Base-by-base conservation (phyloP, 2,888 invertebrate genomes). In the Chrysotoxum bicinctum region DNA sequence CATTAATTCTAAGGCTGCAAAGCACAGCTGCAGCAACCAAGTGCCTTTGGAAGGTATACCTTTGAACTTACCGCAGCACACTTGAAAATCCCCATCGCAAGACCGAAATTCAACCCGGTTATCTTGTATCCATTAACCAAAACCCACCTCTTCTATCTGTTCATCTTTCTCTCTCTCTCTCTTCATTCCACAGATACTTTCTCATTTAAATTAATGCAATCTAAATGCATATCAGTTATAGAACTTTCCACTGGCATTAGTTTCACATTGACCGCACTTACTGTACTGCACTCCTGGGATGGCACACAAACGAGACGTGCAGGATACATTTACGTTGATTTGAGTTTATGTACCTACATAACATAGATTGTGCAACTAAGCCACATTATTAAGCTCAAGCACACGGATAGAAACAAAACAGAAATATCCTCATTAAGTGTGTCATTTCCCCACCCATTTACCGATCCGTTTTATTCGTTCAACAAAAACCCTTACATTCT, bases 191-290 rank as follows among this genome's bases (percentile, higher is more conserved):
- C 19, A 56, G 5, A 37, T n/a, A 37, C 58, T 40, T 62, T 40
- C 56, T 35, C 37, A 40, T 54, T 56, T 32, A 62, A 80, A 80
- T 56, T 84, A 84, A 84, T 84, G 75, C 80, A 79, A 75, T 75
- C 70, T 70, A 84, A 58, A 75, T 84, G 70, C 75, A 68, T 69
- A 72, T 72, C 68, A 35, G 60, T 83, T 62, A n/a, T 19, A n/a
- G 40, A 32, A 35, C 40, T 64, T 23, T 62, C 60, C 58, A 37
- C 75, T 68, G 30, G 60, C 58, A 54, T 64, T 58, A 68, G 68
- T 56, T 68, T 74, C 73, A 48, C 56, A 43, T 56, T 70, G 58
- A 69, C 79, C 79, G 50, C 75, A 80, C 70, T 79, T 75, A 48
- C 83, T 79, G 64, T 35, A 79, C 79, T 64, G 45, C 64, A 58